These are phyloP conservation scores for Coccyzus lansbergi DNA, from an alignment of 2,797 vertebrate species.

Conservation along the genomic window DNA sequence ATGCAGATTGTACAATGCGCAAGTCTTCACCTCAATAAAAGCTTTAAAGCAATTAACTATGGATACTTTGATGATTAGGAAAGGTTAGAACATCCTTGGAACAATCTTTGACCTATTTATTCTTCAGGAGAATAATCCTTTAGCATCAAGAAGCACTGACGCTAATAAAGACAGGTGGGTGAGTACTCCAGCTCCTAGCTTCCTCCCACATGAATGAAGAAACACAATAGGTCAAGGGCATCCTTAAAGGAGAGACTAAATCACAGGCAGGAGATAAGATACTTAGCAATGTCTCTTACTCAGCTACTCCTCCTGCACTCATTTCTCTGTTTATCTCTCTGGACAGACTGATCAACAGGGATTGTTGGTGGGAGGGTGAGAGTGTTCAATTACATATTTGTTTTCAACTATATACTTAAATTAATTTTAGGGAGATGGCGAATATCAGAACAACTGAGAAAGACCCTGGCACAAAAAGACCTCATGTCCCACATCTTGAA, in stretches of 20 bases:
- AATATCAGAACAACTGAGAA: background rate
- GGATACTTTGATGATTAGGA: background rate
- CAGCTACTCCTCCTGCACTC: background rate
- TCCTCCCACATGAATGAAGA: background rate
- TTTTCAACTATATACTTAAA: background rate
- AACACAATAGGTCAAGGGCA: constrained; percentile 8
- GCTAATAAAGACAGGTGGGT: background rate
- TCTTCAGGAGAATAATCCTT: constrained; percentile 11
- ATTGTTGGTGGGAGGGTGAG: background rate
- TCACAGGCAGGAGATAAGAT: background rate
- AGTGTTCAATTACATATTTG: background rate
- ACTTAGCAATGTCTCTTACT: background rate
- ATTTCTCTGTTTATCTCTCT: background rate
- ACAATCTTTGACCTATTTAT: constrained; percentile 8
- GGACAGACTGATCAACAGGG: rapidly evolving
- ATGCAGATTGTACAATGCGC: background rate
- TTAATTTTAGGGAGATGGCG: background rate
- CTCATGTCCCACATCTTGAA: background rate
- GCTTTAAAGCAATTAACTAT: background rate
- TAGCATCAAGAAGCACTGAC: background rate
- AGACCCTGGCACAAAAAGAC: background rate
- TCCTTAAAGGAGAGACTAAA: background rate
- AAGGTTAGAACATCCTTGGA: constrained; percentile 3
- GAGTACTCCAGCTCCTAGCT: background rate
- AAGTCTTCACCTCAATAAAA: background rate